A percentile compares a stretch with the other conserved stretches of the same genome.
These are phyloP conservation scores for Eptatretus burgeri DNA, from an alignment of 2,113 vertebrate genomes.

Conservation along the genomic window DNA sequence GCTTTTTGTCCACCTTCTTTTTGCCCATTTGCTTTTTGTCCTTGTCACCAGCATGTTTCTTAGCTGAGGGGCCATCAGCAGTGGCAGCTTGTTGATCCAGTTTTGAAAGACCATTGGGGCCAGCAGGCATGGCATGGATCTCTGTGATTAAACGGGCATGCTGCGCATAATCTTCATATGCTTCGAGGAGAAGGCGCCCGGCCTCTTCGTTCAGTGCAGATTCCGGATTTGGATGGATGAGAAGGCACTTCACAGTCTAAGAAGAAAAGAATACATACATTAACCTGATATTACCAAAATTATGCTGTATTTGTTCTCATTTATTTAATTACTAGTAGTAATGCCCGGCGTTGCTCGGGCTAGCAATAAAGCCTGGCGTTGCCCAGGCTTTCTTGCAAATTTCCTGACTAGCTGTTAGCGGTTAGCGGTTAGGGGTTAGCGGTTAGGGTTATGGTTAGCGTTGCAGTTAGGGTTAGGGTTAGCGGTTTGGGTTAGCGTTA, in stretches of 20 bases:
- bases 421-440: too few relatives aligned
- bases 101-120: constrained; percentile 17
- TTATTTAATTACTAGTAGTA: too few relatives aligned
- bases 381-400: too few relatives aligned
- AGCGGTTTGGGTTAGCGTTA: too few relatives aligned
- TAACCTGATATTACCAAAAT: too few relatives aligned
- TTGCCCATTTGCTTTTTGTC: constrained; percentile 30
- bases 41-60: constrained; percentile 60
- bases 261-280: not conserved
- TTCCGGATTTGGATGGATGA: constrained; percentile 67
- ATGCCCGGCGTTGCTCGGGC: too few relatives aligned
- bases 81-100: constrained; percentile 16
- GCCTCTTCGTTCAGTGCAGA: constrained; percentile 59
- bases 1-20: constrained; percentile 69
- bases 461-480: too few relatives aligned
- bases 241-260: constrained; percentile 69
- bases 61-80: constrained; percentile 32
- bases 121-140: constrained; percentile 32
- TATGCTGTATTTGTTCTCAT: too few relatives aligned
- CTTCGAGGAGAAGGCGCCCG: constrained; percentile 45
- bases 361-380: too few relatives aligned
- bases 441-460: too few relatives aligned
- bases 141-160: constrained; percentile 45
- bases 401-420: too few relatives aligned
- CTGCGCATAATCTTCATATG: constrained; percentile 55